phyloP scores from a whole-genome alignment of 2,113 vertebrate species.

The Rhea americana region DNA sequence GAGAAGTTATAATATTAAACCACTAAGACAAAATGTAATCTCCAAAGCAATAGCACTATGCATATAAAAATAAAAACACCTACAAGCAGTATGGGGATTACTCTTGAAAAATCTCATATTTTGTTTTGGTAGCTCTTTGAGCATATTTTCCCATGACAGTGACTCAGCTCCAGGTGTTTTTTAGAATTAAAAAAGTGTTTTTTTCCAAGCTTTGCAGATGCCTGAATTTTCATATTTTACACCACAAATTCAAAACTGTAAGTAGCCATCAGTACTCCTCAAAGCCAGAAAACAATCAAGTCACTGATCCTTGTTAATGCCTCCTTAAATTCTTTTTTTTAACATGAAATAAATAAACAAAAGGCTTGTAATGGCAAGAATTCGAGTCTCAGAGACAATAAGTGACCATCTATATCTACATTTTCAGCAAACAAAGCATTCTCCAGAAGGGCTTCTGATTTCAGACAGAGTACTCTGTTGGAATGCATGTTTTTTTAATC shows the following conservation, averaged over 20 bases:
- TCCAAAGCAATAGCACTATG: not conserved
- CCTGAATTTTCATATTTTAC: not conserved
- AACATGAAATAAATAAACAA: not conserved
- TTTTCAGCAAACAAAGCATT: not conserved
- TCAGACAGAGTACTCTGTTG: not conserved
- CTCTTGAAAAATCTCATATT: not conserved
- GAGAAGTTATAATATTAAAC: not conserved
- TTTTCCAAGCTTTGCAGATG: not conserved
- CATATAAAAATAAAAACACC: not conserved
- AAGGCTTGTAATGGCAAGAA: not conserved
- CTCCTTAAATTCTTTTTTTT: not conserved
- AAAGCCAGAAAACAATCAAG: not conserved
- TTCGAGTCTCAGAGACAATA: not conserved
- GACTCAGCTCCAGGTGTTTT: not conserved
- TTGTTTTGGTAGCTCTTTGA: not conserved
- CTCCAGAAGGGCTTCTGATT: not conserved
- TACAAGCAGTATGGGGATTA: not conserved
- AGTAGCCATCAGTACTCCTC: not conserved
- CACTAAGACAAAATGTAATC: not conserved
- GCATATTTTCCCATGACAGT: not conserved
- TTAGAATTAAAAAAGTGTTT: not conserved
- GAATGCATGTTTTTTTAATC: not conserved
- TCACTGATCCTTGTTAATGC: not conserved
- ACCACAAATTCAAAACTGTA: not conserved
- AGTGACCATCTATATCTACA: not conserved